phyloP scores from a whole-genome alignment of 2,113 vertebrate genomes.

The Nansenia antarctica region DNA sequence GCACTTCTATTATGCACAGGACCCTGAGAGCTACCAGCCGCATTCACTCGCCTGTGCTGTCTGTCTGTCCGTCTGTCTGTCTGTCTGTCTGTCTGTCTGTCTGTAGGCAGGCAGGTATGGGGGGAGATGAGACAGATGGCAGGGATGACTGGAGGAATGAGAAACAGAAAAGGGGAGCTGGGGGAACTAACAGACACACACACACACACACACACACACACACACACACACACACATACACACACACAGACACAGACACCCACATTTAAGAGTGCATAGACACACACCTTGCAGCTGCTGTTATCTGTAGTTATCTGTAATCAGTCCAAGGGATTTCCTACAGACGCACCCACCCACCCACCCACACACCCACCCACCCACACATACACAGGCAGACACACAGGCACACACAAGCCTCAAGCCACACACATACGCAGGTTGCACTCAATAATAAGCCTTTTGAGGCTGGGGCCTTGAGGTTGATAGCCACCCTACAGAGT shows the following conservation, averaged over 20 bases:
- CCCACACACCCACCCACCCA: not conserved
- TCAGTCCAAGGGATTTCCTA: too few relatives aligned
- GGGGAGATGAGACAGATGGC: slow-evolving; percentile 69
- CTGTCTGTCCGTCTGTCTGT: not conserved
- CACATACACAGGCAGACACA: slow-evolving; percentile 11
- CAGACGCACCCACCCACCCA: too few relatives aligned
- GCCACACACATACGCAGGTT: slow-evolving; percentile 2
- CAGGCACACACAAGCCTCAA: not conserved
- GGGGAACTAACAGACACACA: slow-evolving; percentile 26
- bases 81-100: slow-evolving; percentile 23
- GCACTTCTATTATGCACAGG: too few relatives aligned
- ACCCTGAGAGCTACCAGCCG: too few relatives aligned
- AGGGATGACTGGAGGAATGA: slow-evolving; percentile 54
- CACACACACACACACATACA: slow-evolving; percentile 1
- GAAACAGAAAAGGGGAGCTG: slow-evolving; percentile 37
- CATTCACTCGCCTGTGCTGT: too few relatives aligned
- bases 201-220: not conserved
- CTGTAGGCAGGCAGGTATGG: slow-evolving; percentile 63
- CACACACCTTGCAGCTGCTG: too few relatives aligned
- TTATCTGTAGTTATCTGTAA: too few relatives aligned
- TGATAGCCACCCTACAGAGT: slow-evolving; percentile 52
- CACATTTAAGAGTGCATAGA: too few relatives aligned
- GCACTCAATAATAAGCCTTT: slow-evolving; percentile 53
- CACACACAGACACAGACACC: slow-evolving; percentile 18
- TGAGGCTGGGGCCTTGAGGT: slow-evolving; percentile 57